A percentile compares a stretch with the other conserved stretches of the same genome.
Evolutionary conservation across 2,888 invertebrate species (phyloP).

Genomic region (Erebia palarica): DNA sequence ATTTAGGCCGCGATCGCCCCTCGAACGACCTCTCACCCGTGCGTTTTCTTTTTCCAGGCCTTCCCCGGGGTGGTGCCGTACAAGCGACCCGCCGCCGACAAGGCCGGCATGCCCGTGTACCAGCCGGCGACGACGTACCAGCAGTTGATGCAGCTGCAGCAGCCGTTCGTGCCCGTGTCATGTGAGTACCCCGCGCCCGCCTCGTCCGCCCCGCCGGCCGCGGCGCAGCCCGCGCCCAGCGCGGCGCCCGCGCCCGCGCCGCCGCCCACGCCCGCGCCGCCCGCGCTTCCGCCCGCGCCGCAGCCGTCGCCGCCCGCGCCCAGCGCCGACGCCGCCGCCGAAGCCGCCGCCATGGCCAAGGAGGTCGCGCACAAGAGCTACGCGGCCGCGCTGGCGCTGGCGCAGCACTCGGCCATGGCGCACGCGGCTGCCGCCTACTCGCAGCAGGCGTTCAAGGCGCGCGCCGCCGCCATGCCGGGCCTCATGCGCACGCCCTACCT

Average conservation of each 20-base stretch:
- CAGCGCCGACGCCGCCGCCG: conserved; percentile 58
- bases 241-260: conserved; percentile 49
- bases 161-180: conserved; percentile 99
- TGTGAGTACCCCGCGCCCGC: conserved; percentile 96
- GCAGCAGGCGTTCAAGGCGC: conserved; percentile 87
- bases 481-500: conserved; percentile 72
- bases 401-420: conserved; percentile 68
- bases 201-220: conserved; percentile 84
- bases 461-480: conserved; percentile 80
- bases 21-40: conserved; percentile 31
- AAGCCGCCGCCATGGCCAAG: conserved; percentile 88
- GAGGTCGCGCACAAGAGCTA: conserved; percentile 93
- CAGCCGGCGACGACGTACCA: conserved; percentile 96
- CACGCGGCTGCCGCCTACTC: conserved; percentile 74
- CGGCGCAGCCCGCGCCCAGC: conserved; percentile 55
- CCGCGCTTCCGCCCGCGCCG: conserved; percentile 59
- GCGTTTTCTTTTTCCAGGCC: conserved; percentile 83
- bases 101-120: conserved; percentile 97
- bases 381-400: conserved; percentile 84
- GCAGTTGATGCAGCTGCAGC: conserved; percentile 96
- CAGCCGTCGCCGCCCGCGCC: conserved; percentile 38
- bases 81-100: conserved; percentile 97
- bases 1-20: conserved; percentile 8
- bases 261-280: conserved; percentile 77
- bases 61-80: conserved; percentile 98